A percentile compares a stretch with the other conserved stretches of the same genome.
phyloP scores from a whole-genome alignment of 2,113 vertebrate genomes.

The Agelaius phoeniceus region DNA sequence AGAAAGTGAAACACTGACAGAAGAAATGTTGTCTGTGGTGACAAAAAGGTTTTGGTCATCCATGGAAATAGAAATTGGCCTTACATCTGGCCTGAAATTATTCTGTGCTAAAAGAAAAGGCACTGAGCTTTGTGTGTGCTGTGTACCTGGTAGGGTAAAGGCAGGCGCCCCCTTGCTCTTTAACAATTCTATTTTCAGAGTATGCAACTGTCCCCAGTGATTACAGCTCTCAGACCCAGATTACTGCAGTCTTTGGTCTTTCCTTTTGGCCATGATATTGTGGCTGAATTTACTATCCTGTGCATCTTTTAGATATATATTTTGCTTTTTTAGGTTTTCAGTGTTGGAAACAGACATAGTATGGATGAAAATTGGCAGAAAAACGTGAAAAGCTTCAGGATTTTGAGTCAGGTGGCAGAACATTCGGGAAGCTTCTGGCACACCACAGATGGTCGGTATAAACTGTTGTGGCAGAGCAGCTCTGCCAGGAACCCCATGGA shows the following conservation, averaged over 20 bases:
- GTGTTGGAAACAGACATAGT: conserved; percentile 68
- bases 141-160: not conserved
- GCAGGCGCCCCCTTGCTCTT: not conserved
- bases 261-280: not conserved
- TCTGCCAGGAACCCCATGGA: conserved; percentile 73
- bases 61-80: not conserved
- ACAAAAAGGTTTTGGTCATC: not conserved
- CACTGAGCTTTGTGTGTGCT: not conserved
- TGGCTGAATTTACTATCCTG: conserved; percentile 27
- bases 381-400: conserved; percentile 70
- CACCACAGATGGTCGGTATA: conserved; percentile 74
- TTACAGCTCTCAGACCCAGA: not conserved
- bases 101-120: not conserved
- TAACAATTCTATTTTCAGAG: not conserved
- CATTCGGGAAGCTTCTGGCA: conserved; percentile 76
- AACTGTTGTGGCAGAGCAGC: conserved; percentile 72
- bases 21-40: not conserved
- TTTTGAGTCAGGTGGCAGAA: conserved; percentile 76
- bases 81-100: not conserved
- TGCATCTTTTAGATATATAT: conserved; percentile 44
- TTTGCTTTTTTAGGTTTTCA: conserved; percentile 62
- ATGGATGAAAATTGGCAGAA: conserved; percentile 71
- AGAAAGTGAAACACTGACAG: not conserved
- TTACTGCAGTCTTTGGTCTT: not conserved
- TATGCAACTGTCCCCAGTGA: not conserved